A percentile compares a stretch with the other conserved stretches of the same genome.
Conservation (phyloP, 2,888 invertebrate genomes). For the Chesias legatella region DNA sequence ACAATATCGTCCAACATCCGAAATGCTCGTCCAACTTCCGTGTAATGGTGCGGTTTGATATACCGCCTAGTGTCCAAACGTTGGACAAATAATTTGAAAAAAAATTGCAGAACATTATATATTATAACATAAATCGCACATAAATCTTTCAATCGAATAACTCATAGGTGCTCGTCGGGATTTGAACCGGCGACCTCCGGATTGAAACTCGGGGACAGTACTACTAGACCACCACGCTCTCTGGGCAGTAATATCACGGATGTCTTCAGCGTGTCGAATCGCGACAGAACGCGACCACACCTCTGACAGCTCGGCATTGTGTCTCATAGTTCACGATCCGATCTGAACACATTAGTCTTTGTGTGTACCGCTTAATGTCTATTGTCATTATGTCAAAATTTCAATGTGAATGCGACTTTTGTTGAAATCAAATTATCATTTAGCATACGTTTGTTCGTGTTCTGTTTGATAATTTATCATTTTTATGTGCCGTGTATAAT, state of each 20-base stretch:
- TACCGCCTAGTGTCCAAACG: too few relatives aligned
- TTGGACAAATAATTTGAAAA: too few relatives aligned
- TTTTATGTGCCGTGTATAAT: slow-evolving; percentile 8
- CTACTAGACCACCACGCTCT: too few relatives aligned
- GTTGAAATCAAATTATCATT: slow-evolving; percentile 29
- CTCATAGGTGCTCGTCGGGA: too few relatives aligned
- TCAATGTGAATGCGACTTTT: slow-evolving; percentile 26
- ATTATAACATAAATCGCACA: too few relatives aligned
- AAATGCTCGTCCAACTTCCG: too few relatives aligned
- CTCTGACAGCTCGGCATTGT: slow-evolving; percentile 39
- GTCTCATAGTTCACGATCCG: slow-evolving; percentile 34
- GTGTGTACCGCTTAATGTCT: slow-evolving; percentile 48
- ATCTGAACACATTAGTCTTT: slow-evolving; percentile 50
- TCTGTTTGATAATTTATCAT: slow-evolving; percentile 13
- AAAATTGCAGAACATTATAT: too few relatives aligned
- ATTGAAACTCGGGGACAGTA: too few relatives aligned
- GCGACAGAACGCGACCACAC: slow-evolving; percentile 38
- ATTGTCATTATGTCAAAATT: slow-evolving; percentile 42
- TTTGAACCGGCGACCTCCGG: too few relatives aligned
- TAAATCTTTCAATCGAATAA: too few relatives aligned
- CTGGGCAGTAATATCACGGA: slow-evolving; percentile 55
- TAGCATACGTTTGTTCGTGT: slow-evolving; percentile 17
- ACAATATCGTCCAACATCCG: too few relatives aligned
- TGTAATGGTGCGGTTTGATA: too few relatives aligned
- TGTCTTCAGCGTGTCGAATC: slow-evolving; percentile 45